These are phyloP conservation scores for Geopemphigus sp. DNA, from an alignment of 1,140 invertebrate species.

Conservation along the genomic window DNA sequence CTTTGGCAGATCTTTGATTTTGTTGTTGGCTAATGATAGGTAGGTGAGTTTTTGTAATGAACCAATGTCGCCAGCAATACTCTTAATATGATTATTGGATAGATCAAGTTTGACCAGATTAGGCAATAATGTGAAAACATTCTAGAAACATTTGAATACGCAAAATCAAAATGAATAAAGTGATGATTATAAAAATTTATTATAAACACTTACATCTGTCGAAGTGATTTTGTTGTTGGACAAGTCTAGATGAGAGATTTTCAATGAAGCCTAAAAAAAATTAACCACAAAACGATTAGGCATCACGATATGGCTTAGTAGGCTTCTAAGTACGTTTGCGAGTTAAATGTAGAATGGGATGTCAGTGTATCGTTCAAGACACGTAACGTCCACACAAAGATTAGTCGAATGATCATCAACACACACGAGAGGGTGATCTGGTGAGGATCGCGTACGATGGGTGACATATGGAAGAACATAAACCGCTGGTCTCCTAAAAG, in stretches of 20 bases:
- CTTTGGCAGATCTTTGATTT: conserved; percentile 42
- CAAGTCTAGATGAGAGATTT: conserved; percentile 29
- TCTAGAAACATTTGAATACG: background rate
- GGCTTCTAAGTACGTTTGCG: background rate
- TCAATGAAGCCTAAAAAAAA: conserved; percentile 19
- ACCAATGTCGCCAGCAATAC: conserved; percentile 35
- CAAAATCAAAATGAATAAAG: background rate
- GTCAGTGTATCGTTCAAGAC: background rate
- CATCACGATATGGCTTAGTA: background rate
- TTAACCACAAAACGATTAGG: background rate
- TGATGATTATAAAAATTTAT: background rate
- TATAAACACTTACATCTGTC: background rate
- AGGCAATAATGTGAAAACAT: conserved; percentile 17
- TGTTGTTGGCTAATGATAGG: conserved; percentile 36
- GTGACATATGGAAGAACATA: too few species aligned
- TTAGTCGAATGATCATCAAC: background rate
- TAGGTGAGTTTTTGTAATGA: conserved; percentile 21
- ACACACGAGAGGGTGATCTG: too few species aligned
- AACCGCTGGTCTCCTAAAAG: too few species aligned
- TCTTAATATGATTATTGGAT: conserved; percentile 31
- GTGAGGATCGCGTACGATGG: too few species aligned
- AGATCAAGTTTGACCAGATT: conserved; percentile 35
- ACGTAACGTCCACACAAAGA: background rate
- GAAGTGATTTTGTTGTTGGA: conserved; percentile 43
- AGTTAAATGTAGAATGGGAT: background rate